phyloP scores from a whole-genome alignment of 2,113 vertebrate genomes.

The Cyanoderma ruficeps region DNA sequence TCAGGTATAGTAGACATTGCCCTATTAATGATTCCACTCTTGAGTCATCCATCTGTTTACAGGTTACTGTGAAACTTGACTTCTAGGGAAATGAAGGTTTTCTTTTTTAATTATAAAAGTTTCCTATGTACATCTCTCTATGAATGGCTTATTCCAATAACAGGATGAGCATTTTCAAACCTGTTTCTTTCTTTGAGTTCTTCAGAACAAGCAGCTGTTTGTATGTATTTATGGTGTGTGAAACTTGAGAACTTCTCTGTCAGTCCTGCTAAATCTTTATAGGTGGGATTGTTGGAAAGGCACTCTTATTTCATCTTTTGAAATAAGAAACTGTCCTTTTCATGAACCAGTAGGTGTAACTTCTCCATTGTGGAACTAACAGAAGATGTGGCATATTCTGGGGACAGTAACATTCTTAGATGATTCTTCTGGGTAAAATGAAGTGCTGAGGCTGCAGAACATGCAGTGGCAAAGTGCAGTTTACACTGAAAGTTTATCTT shows the following conservation, averaged over 20 bases:
- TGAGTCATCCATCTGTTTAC: not conserved
- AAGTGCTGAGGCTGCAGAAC: not conserved
- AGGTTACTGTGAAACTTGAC: not conserved
- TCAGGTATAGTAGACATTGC: conserved; percentile 73
- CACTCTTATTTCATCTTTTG: not conserved
- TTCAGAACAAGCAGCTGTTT: not conserved
- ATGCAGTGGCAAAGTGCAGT: not conserved
- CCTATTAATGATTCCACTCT: not conserved
- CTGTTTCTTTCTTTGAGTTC: not conserved
- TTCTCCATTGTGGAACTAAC: not conserved
- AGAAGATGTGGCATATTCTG: not conserved
- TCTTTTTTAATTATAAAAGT: not conserved
- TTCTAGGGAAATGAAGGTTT: not conserved
- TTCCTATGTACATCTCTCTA: not conserved
- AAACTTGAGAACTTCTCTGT: not conserved
- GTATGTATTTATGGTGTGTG: not conserved
- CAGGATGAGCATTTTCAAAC: not conserved
- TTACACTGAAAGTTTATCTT: not conserved
- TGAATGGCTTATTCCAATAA: not conserved
- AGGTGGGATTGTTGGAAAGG: not conserved
- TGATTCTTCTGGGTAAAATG: not conserved
- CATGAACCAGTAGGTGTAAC: not conserved
- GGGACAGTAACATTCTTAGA: not conserved
- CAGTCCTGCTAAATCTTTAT: not conserved
- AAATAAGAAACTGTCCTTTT: not conserved